Base-by-base conservation (phyloP, 2,113 vertebrate species). In the Tetrax tetrax region DNA sequence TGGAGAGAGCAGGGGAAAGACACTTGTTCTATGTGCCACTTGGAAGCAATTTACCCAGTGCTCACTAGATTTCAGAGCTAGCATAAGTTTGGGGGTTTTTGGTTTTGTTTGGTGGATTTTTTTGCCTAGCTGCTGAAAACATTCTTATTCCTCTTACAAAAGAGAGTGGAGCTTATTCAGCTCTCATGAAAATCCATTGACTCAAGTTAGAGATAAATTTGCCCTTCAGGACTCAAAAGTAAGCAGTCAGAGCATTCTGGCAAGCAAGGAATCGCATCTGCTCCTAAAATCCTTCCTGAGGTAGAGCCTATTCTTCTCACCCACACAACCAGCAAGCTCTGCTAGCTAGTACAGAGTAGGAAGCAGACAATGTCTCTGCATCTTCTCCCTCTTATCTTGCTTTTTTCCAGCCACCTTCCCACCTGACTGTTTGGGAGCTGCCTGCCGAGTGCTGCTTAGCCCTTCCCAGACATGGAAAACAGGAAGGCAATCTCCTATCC, bases 41-140 rank as follows among this genome's bases (percentile, higher is more conserved):
- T 1, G 0, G 47, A 65, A 90, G 57, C 12, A 54, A 31, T 25
- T 57, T 48, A 23, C 31, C 7, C 3, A 1, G 0, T 66, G 21
- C n/a, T 20, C 74, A 12, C 38, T 77, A 86, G 31, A 61, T 83
- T 87, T 87, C 77, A 77, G 31, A 70, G 50, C 16, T n/a, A 38
- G 8, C 25, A 14, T 9, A 9, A 27, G 27, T 43, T 43, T 43
- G 41, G 25, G 27, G 53, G 27, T 6, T 27, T 51, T 51, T 21
- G 48, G 21, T 48, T 48, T 48, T 21, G 48, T 11, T 51, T 43
- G 41, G 41, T 15, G 14, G 41, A 20, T 31, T 45, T 31, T 64
- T 68, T 71, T 35, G 2, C 29, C 27, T 77, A 38, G 23, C 35
- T 71, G 35, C 56, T 89, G 43, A 51, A 90, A 92, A 59, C 9